Evolutionary conservation across 2,888 invertebrate species (phyloP), one percentile per base, ranked within the genome.

Genomic region (Cheiracanthium punctorium): DNA sequence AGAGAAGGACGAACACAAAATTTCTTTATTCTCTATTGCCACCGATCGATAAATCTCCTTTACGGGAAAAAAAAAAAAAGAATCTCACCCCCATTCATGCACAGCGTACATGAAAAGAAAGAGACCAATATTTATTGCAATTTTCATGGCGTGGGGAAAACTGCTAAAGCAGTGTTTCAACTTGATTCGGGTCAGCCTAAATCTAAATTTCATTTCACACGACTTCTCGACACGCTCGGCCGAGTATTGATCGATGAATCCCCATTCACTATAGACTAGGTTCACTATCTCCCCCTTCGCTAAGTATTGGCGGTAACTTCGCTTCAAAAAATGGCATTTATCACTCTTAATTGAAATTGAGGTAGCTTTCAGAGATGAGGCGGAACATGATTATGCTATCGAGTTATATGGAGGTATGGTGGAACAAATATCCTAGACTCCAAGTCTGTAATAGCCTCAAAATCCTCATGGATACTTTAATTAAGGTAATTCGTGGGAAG

Each of bases 51-150:
- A 69, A 69, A 69, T 17, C 67, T 20, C 17, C 33, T 33, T n/a
- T 33, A 69, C 33, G 28, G 17, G 20, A 32, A 33, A 69, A n/a
- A 33, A 69, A 69, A 69, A 33, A n/a, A 32, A 69, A 32, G 58
- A 58, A 58, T 69, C 67, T 33, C 67, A 29, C 7, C 33, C 17
- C 33, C 17, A 32, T 33, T 69, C 67, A 69, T 33, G 67, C 67
- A 69, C 33, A 32, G 17, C 32, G 67, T 69, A 69, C 67, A 33
- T 69, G 67, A 69, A 69, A 69, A 69, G 67, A n/a, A 32, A 69
- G 33, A 24, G n/a, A 32, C 33, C 32, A 33, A 69, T 69, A 69
- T 69, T 17, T 69, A 69, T 69, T 69, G 67, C 33, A 69, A 32
- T 69, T 69, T 33, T 69, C 58, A 58, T 32, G n/a, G 33, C 33